Percentiles rank a stretch among this genome's conserved stretches.
Evolutionary conservation across 1,140 invertebrate genomes (phyloP).

Genomic region (Leptinotarsa lineolata): DNA sequence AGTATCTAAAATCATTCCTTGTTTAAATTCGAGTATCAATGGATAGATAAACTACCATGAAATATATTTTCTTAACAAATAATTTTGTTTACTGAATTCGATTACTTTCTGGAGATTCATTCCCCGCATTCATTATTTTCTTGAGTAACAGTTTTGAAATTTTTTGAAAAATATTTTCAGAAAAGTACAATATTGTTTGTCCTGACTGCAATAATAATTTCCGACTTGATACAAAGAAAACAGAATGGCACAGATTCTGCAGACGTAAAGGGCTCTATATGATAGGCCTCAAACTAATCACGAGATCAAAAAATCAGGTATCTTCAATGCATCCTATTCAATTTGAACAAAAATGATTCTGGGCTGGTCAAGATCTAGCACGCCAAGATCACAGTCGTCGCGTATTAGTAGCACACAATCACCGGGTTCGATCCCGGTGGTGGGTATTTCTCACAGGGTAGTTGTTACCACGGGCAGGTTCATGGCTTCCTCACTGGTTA

Average conservation of each 20-base stretch:
- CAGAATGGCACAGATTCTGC: constrained; percentile 20
- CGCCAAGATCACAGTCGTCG: constrained; percentile 54
- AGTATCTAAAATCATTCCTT: background rate
- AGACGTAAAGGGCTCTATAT: constrained; percentile 22
- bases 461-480: constrained; percentile 54
- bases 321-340: constrained; percentile 40
- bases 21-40: constrained; percentile 3
- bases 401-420: constrained; percentile 56
- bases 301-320: constrained; percentile 22
- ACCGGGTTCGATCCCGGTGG: constrained; percentile 55
- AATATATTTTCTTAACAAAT: background rate
- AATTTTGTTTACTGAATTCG: background rate
- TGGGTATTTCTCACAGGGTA: constrained; percentile 56
- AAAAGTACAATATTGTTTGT: too few relatives aligned
- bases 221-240: constrained; percentile 1
- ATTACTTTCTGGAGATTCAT: too few relatives aligned
- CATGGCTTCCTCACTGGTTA: constrained; percentile 56
- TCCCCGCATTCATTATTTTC: too few relatives aligned
- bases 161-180: too few relatives aligned
- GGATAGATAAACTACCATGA: background rate
- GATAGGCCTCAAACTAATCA: constrained; percentile 19
- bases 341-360: constrained; percentile 55
- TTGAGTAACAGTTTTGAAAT: too few relatives aligned
- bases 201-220: too few relatives aligned
- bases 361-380: constrained; percentile 42